Conservation (phyloP, 2,113 vertebrate genomes). For the Salvelinus sp. region DNA sequence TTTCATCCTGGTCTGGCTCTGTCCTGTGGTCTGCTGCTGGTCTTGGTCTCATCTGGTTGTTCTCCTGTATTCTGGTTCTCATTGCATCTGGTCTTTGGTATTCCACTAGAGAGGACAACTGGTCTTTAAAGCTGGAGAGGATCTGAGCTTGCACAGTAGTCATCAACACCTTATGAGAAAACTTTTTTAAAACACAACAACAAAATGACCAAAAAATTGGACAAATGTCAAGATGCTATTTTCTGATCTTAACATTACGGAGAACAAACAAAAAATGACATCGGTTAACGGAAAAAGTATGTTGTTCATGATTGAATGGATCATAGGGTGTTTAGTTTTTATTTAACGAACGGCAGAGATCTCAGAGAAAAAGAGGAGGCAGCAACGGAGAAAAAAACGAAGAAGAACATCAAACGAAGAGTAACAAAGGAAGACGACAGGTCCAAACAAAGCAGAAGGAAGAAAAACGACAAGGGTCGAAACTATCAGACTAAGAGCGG, state of each 20-base stretch:
- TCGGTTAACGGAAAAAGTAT: constrained; percentile 55
- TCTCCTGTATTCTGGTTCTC: too few relatives aligned
- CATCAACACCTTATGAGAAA: constrained; percentile 69
- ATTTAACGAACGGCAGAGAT: constrained; percentile 56
- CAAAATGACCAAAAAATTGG: constrained; percentile 56
- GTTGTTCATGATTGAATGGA: constrained; percentile 24
- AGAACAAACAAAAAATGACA: constrained; percentile 55
- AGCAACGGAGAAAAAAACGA: constrained; percentile 23
- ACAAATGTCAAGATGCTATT: constrained; percentile 70
- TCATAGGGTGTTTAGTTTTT: constrained; percentile 71
- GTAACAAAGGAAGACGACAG: too few relatives aligned
- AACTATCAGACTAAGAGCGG: constrained; percentile 24
- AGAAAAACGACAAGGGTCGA: constrained; percentile 38
- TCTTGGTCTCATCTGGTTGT: too few relatives aligned
- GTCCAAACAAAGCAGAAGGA: constrained; percentile 18
- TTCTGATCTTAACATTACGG: constrained; percentile 65
- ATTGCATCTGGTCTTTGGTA: constrained; percentile 8
- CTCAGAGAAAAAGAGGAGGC: constrained; percentile 50
- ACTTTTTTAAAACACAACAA: constrained; percentile 70
- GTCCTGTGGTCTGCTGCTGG: too few relatives aligned
- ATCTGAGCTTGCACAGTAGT: constrained; percentile 64
- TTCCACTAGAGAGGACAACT: constrained; percentile 50
- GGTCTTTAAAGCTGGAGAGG: constrained; percentile 53
- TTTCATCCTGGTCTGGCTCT: too few relatives aligned
- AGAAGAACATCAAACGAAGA: too few relatives aligned